Evolutionary conservation across 1,140 invertebrate species (phyloP), one percentile per base, ranked within the genome.

Genomic region (Rhagoletis zephyria): DNA sequence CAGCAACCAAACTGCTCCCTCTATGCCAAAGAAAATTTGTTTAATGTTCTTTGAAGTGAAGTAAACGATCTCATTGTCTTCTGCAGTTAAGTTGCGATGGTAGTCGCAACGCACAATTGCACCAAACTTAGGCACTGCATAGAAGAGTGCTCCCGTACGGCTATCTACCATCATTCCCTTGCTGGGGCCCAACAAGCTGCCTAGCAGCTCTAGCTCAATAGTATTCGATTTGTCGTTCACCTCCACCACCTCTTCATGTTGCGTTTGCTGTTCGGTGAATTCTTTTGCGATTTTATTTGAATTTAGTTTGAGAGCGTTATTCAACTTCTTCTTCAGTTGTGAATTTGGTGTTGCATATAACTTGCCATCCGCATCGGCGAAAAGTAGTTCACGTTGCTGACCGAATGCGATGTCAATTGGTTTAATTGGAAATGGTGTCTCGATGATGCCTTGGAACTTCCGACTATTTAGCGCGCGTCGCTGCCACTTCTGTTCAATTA

Each of bases 41-140:
- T 91, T 90, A 45, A 93, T 91, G 86, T 91, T 91, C 59, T 90
- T 92, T 0, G 90, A 90, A 1, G 92, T 92, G 10, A 93, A 60
- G 65, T 93, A 91, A 14, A 93, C 91, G 85, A 93, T 91, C 86
- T 93, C 92, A 85, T 92, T 92, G 81, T 89, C 90, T 86, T 93
- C 91, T 6, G 92, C 89, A 1, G 90, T 91, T 14, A 93, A 88
- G 64, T 92, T 77, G 14, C 90, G 87, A 1, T 89, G 87, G 0
- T 89, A 85, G 4, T 87, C 88, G 16, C 92, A 92, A 2, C 92
- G 90, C 14, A 93, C 91, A 3, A 93, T 90, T 14, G 91, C 90
- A 5, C 92, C 91, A 65, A 90, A 92, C 61, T 92, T 91, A 6
- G 92, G 90, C 6, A 93, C 87, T 9, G 91, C 90, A 89, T 93